Percentiles rank a stretch among this genome's conserved stretches.
phyloP scores from a whole-genome alignment of 64 coral and sea anemone species.

The Catalaphyllia jardinei region DNA sequence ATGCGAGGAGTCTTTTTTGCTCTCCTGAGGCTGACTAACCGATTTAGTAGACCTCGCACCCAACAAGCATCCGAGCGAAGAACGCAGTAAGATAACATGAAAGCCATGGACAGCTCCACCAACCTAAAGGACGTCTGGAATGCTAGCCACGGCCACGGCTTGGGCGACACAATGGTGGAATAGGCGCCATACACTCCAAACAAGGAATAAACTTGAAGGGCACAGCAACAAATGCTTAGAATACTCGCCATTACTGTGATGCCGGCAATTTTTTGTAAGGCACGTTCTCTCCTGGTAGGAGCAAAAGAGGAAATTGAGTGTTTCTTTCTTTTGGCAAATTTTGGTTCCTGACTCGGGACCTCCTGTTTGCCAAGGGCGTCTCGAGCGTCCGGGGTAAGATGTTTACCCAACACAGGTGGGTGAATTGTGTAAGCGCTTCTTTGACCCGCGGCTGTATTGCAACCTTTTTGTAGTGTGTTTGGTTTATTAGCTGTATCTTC shows the following conservation, averaged over 20 bases:
- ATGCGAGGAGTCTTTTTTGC: neutral
- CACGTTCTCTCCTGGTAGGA: neutral
- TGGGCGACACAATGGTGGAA: neutral
- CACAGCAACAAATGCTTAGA: conserved; percentile 8
- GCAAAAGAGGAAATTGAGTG: neutral
- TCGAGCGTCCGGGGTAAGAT: neutral
- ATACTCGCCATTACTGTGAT: conserved; percentile 20
- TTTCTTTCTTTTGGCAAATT: neutral
- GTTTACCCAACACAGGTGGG: neutral
- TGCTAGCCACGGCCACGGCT: conserved; percentile 64
- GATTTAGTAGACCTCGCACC: neutral
- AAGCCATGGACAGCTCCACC: conserved; percentile 55
- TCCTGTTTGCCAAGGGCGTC: neutral
- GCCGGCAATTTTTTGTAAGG: conserved; percentile 16
- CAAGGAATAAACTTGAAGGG: conserved; percentile 11
- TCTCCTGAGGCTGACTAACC: neutral
- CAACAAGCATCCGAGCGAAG: neutral
- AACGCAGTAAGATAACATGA: conserved; percentile 40
- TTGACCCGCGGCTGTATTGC: neutral
- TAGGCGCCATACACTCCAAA: conserved; percentile 26
- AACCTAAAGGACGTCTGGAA: conserved; percentile 73
- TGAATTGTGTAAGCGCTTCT: neutral
- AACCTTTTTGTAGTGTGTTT: too few relatives aligned
- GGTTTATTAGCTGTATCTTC: neutral
- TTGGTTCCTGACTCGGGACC: neutral